phyloP scores from a whole-genome alignment of 1,140 invertebrate species.

The Caenorhabditis inopinata region DNA sequence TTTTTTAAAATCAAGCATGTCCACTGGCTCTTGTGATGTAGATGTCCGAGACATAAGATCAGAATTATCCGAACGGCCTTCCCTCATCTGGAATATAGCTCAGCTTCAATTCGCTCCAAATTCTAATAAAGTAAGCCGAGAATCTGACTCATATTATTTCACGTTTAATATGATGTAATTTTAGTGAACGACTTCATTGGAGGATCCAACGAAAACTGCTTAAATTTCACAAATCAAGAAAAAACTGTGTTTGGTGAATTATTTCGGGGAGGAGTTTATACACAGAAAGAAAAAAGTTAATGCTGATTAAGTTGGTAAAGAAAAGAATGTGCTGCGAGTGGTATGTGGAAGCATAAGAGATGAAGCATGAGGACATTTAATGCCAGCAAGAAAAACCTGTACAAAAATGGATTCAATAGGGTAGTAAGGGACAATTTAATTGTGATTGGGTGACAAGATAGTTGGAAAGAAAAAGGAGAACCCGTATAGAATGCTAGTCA shows the following conservation, averaged over 20 bases:
- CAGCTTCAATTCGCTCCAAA: no score
- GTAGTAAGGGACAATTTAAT: background rate
- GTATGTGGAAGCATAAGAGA: background rate
- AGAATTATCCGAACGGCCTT: background rate
- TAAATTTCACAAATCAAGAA: no score
- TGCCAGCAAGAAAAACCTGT: background rate
- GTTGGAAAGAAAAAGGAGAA: background rate
- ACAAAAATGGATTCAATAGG: background rate
- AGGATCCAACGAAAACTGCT: no score
- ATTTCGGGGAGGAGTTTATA: no score
- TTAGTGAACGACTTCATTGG: no score
- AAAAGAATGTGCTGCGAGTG: background rate
- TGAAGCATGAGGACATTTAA: background rate
- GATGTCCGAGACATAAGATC: background rate
- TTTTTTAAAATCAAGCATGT: background rate
- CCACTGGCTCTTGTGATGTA: background rate
- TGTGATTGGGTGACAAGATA: background rate
- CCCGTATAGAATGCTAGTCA: background rate
- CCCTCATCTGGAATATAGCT: background rate
- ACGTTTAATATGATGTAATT: no score
- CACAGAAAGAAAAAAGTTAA: background rate
- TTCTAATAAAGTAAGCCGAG: no score
- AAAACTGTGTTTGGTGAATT: background rate
- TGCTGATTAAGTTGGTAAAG: background rate
- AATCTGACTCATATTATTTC: no score